Conservation (phyloP, 2,797 vertebrate species). For the Gallinago nigripennis region DNA sequence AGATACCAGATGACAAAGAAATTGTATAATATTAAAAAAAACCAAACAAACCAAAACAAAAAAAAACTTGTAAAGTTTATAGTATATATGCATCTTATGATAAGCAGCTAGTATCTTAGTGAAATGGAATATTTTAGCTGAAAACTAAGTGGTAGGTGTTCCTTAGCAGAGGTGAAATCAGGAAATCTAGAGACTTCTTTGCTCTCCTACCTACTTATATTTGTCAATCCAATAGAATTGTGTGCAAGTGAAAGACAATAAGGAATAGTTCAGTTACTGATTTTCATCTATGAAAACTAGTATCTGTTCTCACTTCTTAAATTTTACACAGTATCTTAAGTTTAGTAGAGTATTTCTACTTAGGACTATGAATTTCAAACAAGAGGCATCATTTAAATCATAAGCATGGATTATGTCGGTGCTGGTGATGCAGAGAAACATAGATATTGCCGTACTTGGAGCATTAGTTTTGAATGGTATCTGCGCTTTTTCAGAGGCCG, state of each 20-base stretch:
- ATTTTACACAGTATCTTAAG: neutral
- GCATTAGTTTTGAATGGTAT: neutral
- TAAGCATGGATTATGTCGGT: neutral
- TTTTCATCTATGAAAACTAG: neutral
- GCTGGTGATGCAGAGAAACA: neutral
- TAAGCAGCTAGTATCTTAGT: neutral
- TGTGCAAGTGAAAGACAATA: neutral
- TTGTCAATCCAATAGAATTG: neutral
- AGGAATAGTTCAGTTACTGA: neutral
- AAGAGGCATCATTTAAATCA: neutral
- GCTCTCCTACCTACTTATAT: neutral
- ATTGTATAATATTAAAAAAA: neutral
- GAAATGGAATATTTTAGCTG: neutral
- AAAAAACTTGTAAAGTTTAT: neutral
- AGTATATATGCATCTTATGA: neutral
- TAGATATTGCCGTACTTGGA: neutral
- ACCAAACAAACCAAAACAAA: neutral
- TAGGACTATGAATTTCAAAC: neutral
- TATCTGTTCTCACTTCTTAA: neutral
- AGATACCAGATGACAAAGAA: conserved; percentile 1
- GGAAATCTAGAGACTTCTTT: neutral
- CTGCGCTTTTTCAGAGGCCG: neutral
- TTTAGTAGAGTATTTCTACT: neutral
- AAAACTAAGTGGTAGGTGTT: neutral
- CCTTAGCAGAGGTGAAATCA: neutral